Percentiles rank a stretch among this genome's conserved stretches.
Conservation (phyloP, 2,113 vertebrate genomes). For the Nothobranchius kuhntae region DNA sequence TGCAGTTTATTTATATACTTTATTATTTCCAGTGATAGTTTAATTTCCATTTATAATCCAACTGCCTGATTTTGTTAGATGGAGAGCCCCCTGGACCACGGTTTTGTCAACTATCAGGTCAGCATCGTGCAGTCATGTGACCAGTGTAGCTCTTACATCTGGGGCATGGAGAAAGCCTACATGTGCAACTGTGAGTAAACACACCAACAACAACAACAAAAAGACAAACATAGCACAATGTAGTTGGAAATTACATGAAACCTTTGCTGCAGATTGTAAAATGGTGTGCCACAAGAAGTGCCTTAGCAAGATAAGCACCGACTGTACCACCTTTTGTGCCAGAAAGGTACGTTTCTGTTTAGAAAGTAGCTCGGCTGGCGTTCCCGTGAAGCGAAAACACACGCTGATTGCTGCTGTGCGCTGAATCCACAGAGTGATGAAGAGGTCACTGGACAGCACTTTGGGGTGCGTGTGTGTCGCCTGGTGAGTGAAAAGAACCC, state of each 20-base stretch:
- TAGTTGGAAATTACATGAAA: neutral
- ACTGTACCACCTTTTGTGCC: slow-evolving; percentile 82
- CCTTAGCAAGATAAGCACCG: slow-evolving; percentile 85
- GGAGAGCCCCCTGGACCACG: slow-evolving; percentile 88
- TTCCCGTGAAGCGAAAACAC: too few species aligned
- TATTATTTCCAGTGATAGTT: neutral
- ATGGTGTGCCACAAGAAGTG: slow-evolving; percentile 98
- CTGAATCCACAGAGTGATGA: slow-evolving; percentile 76
- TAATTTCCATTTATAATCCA: neutral
- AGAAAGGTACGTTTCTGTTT: slow-evolving; percentile 79
- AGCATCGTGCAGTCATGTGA: slow-evolving; percentile 96
- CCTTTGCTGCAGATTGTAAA: slow-evolving; percentile 85
- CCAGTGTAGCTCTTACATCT: slow-evolving; percentile 92
- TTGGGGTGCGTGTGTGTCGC: slow-evolving; percentile 84
- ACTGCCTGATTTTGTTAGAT: slow-evolving; percentile 71
- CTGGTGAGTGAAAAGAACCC: slow-evolving; percentile 87
- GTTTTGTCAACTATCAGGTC: slow-evolving; percentile 92
- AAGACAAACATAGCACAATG: neutral
- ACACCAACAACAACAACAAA: neutral
- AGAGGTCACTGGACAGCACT: slow-evolving; percentile 82
- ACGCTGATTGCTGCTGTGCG: neutral
- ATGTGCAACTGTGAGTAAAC: slow-evolving; percentile 90
- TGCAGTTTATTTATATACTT: neutral
- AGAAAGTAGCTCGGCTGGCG: too few species aligned
- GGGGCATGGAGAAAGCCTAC: slow-evolving; percentile 97